Conservation (phyloP, 2,888 invertebrate genomes). For the Auanema freiburgensis region DNA sequence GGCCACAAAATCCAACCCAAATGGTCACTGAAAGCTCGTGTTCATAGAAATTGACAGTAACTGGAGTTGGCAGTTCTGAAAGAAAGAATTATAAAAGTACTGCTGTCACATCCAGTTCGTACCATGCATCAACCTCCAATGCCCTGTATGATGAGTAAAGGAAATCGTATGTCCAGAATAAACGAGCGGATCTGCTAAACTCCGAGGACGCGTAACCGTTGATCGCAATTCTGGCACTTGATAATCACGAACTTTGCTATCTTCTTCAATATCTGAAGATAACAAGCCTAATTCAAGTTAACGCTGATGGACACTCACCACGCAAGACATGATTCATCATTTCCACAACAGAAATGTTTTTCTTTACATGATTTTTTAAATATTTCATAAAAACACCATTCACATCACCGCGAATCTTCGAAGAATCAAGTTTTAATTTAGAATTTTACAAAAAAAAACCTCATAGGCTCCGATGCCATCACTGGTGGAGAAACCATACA, state of each 20-base stretch:
- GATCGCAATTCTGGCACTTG: conserved; percentile 66
- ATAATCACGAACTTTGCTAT: conserved; percentile 56
- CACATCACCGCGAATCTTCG: conserved; percentile 58
- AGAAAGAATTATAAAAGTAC: conserved; percentile 3
- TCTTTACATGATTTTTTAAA: conserved; percentile 55
- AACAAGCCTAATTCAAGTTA: background rate
- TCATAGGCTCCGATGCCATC: conserved; percentile 64
- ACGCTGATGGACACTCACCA: conserved; percentile 33
- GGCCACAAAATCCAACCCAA: conserved; percentile 63
- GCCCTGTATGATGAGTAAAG: conserved; percentile 59
- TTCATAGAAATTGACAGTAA: conserved; percentile 46
- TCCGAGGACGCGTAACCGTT: conserved; percentile 61
- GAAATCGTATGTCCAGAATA: conserved; percentile 60
- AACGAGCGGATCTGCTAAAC: conserved; percentile 64
- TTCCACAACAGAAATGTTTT: conserved; percentile 51
- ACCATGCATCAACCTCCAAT: conserved; percentile 64
- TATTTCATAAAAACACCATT: conserved; percentile 65
- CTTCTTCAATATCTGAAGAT: conserved; percentile 62
- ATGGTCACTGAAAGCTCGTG: conserved; percentile 50
- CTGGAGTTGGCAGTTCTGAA: conserved; percentile 61
- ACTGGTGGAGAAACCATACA: conserved; percentile 63
- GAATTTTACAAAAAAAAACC: conserved; percentile 6
- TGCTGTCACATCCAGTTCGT: conserved; percentile 5
- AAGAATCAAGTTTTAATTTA: background rate
- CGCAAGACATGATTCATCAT: conserved; percentile 58